Evolutionary conservation across 2,113 vertebrate species (phyloP), one percentile per base, ranked within the genome.

Genomic region (Dasyurus viverrinus): DNA sequence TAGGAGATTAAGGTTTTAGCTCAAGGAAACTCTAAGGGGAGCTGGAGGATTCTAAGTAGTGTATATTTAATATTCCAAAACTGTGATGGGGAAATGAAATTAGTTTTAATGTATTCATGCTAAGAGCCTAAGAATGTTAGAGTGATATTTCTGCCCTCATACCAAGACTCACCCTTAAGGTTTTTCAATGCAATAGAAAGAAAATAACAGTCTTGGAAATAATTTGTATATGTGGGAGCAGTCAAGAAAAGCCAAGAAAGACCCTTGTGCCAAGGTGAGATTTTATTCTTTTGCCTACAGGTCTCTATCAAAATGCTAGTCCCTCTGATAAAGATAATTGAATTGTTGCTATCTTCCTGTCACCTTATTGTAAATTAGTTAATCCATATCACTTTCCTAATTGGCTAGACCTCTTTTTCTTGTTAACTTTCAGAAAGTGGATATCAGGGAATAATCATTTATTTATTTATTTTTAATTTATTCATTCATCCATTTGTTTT

Each of bases 31-130:
- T 12, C 3, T 42, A 84, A 4, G 23, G 57, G 24, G 8, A 55
- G 53, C 0, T 68, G 60, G 60, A 36, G n/a, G 8, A 30, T 2
- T 52, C 1, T 23, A 16, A 0, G 1, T 26, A 27, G 55, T n/a
- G 23, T 55, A n/a, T 2, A 16, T 0, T 89, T 47, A 60, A 26
- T 27, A 25, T 27, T 8, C 0, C 36, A 53, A 90, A 57, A 14
- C 27, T 0, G 0, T 89, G 6, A 84, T 84, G 42, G 68, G 68
- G n/a, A 2, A 84, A 42, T 84, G 47, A 52, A 4, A 27, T 89
- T 53, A 89, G 23, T 68, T 42, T 53, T 89, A 23, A 24, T 23
- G 0, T 4, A 1, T 42, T 55, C 91, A 27, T 7, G 0, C 89
- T 54, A 26, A 30, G 68, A 24, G 0, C 52, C 90, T 36, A 52